Base-by-base conservation (phyloP, 2,888 invertebrate genomes). In the Agrenia bidenticulata region DNA sequence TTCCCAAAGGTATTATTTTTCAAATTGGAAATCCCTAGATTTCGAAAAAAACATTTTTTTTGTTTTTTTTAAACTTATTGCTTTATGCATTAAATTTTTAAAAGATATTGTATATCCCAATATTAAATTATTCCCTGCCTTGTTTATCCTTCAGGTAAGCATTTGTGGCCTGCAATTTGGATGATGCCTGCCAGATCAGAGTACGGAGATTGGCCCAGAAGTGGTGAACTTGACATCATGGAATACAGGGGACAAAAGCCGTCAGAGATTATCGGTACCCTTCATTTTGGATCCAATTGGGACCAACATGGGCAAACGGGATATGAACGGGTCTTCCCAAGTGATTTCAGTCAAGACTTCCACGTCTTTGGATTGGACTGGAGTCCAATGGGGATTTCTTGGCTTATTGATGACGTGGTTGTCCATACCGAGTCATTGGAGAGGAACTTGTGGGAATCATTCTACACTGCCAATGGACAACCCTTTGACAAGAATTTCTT, bases 401-500 rank as follows among this genome's bases (percentile, higher is more conserved):
- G 73, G 73, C 4, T 67, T n/a, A 53, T 71, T 2, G 73, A 73
- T 61, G 67, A 56, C 9, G 56, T 61, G 49, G 63, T 71, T 11
- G 63, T 50, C 39, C 67, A 71, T 15, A 39, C 23, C 1, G 66
- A 66, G 45, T 64, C 57, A 19, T 61, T 73, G 1, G 59, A 64
- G 26, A 27, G 67, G 19, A 71, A 67, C 42, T 66, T 73, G 42
- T 66, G 64, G 63, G 17, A 11, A 7, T 61, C 64, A 23, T 2
- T 68, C 60, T 73, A 73, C 66, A 68, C 23, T 24, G 21, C 13
- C 2, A 53, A 57, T 27, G 70, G 70, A n/a, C 56, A 62, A 42
- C 73, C 73, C 1, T 73, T 73, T 56, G 70, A 73, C 57, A 65
- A 69, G 53, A 42, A 57, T 19, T 70, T 73, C 41, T 69, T 42